Evolutionary conservation across 1,140 invertebrate species (phyloP).

Genomic region (Anoplolepis gracilipes): DNA sequence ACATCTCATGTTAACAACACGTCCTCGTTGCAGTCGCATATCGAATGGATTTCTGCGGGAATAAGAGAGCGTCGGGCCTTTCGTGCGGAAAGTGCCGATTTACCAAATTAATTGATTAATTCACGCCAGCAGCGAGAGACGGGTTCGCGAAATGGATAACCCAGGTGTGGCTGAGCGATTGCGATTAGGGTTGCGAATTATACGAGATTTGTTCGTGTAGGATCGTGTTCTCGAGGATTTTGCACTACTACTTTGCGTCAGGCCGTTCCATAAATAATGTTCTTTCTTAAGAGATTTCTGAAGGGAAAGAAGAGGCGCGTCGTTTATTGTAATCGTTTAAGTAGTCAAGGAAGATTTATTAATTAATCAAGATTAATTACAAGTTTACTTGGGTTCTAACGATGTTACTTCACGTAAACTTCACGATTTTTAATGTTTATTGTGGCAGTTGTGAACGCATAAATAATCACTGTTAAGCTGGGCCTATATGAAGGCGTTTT

Average conservation of each 20-base stretch:
- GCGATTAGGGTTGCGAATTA: constrained; percentile 12
- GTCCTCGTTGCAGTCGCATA: constrained; percentile 21
- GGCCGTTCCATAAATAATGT: constrained; percentile 55
- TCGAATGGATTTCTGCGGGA: constrained; percentile 1
- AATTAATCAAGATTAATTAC: constrained; percentile 7
- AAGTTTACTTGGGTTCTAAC: neutral
- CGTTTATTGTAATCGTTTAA: neutral
- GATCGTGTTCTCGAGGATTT: constrained; percentile 66
- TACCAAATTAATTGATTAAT: constrained; percentile 29
- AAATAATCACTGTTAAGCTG: constrained; percentile 18
- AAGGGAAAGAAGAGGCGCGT: neutral
- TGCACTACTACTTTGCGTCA: constrained; percentile 52
- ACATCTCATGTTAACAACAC: neutral
- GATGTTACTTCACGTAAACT: neutral
- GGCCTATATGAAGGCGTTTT: neutral
- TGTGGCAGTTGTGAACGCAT: neutral
- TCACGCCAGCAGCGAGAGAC: neutral
- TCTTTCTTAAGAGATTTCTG: constrained; percentile 16
- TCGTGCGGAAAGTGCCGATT: neutral
- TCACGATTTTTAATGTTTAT: neutral
- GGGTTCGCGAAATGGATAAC: constrained; percentile 10
- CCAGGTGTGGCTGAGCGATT: constrained; percentile 56
- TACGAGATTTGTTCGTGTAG: constrained; percentile 16
- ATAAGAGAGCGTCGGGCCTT: neutral
- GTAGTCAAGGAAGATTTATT: neutral